A percentile compares a stretch with the other conserved stretches of the same genome.
Evolutionary conservation across 2,113 vertebrate species (phyloP).

Genomic region (Poecilia latipinna): DNA sequence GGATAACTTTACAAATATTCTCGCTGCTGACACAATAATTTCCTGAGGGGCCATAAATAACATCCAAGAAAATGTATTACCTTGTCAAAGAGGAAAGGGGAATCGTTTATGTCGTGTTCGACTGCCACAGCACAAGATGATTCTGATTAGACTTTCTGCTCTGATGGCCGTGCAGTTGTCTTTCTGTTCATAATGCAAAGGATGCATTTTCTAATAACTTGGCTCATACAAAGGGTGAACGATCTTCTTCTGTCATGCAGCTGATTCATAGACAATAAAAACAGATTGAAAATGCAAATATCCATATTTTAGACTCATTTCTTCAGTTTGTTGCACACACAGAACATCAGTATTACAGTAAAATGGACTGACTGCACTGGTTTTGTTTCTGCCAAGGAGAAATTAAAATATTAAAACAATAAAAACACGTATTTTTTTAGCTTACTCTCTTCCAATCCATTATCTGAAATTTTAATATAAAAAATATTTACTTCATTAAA

Average conservation of each 20-base stretch:
- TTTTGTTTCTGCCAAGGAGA: background rate
- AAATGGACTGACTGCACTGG: background rate
- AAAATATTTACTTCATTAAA: background rate
- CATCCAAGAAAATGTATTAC: constrained; percentile 53
- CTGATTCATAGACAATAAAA: constrained; percentile 9
- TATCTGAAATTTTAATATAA: background rate
- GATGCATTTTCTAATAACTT: constrained; percentile 39
- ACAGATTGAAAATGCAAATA: constrained; percentile 56
- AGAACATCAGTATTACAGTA: background rate
- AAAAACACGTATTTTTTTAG: background rate
- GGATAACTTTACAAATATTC: constrained; percentile 6
- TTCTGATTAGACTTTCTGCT: constrained; percentile 62
- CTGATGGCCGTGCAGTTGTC: constrained; percentile 28
- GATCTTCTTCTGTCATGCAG: constrained; percentile 13
- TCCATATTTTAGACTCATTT: constrained; percentile 39
- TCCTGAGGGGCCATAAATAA: constrained; percentile 36
- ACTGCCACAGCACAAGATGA: constrained; percentile 36
- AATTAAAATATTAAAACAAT: background rate
- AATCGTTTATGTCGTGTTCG: constrained; percentile 45
- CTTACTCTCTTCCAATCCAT: background rate
- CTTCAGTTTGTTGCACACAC: constrained; percentile 40
- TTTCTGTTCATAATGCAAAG: constrained; percentile 45
- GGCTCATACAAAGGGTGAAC: constrained; percentile 38
- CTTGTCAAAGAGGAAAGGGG: constrained; percentile 49
- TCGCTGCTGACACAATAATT: constrained; percentile 12